Base-by-base conservation (phyloP, 2,888 invertebrate genomes). In the Sminthurides aquaticus region DNA sequence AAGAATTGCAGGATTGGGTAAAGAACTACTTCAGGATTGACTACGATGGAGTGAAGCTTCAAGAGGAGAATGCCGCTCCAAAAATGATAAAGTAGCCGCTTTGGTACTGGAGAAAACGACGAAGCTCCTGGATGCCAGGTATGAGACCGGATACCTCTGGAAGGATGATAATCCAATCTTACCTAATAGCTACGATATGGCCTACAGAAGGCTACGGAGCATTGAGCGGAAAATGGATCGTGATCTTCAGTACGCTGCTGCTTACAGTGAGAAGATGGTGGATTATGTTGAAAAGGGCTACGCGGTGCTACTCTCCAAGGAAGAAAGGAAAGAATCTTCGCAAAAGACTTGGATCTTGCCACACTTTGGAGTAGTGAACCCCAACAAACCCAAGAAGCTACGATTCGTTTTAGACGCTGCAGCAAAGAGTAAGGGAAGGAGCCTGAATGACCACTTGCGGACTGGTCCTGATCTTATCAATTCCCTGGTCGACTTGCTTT, bases 371-470 rank as follows among this genome's bases (percentile, higher is more conserved):
- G 71, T 69, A 0, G 25, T 20, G 0, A 69, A 66, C 22, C 66
- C 65, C 1, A 71, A 70, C 26, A 72, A 74, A 49, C 69, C 74
- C 1, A 61, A 43, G 2, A 74, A 72, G 26, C n/a, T 70, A 0
- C 48, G 74, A 2, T 27, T 74, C 0, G 73, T 74, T 1, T 72
- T 70, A 28, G 69, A 73, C 55, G 69, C 67, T 0, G 64, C 71
- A 1, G 69, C 69, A 1, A 63, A 61, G 34, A 22, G 27, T 1
- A 2, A 43, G 0, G 69, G 66, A 8, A 28, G 2, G 2, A 60
- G 67, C n/a, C 59, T 71, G 1, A 73, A 72, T 64, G 66, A 70
- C 27, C 22, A 22, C 15, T 43, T 74, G 0, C 26, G 5, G 15
- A 52, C 18, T 15, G 52, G 52, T 5, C 20, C 18, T 8, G 52